Evolutionary conservation across 2,113 vertebrate species (phyloP), one percentile per base, ranked within the genome.

Genomic region (Elephas maximus): DNA sequence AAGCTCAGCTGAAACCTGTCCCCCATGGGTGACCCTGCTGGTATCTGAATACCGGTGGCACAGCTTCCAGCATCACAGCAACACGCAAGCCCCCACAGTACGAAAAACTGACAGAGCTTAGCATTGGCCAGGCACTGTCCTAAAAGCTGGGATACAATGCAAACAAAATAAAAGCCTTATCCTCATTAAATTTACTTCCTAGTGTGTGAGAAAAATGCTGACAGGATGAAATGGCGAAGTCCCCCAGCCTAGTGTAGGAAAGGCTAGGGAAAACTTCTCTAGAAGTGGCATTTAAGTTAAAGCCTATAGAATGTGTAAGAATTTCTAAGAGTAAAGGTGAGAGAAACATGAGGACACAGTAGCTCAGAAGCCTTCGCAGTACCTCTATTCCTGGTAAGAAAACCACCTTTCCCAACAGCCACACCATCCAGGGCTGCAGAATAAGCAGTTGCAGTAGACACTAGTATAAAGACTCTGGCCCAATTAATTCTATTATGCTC

Each of bases 401-500:
- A 94, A 76, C 20, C 53, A 33, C 45, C 41, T 86, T 78, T 90
- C 48, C 57, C 4, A 21, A 78, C 12, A 80, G 9, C 12, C 26
- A 23, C 10, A 44, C 45, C 28, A 44, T 20, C 21, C 14, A 88
- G 24, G 30, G 48, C 44, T 90, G 44, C 28, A 74, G 57, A 81
- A 73, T 37, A 84, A 92, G 76, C 44, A 82, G 69, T 76, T 51
- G 44, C 11, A 8, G 21, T 28, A 90, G 62, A 76, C 44, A 76
- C 69, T 83, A 79, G 37, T 18, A 48, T 41, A 69, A 28, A 87
- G 62, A 90, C 41, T 41, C 73, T 44, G 45, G 48, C 11, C 45
- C 30, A 24, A 76, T 79, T 93, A 86, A 95, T 92, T 57, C n/a
- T 15, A 65, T 92, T 90, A 74, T n/a, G 79, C n/a, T 95, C 60